These are phyloP conservation scores for Caerostris darwini DNA, from an alignment of 1,140 invertebrate genomes.

Conservation along the genomic window DNA sequence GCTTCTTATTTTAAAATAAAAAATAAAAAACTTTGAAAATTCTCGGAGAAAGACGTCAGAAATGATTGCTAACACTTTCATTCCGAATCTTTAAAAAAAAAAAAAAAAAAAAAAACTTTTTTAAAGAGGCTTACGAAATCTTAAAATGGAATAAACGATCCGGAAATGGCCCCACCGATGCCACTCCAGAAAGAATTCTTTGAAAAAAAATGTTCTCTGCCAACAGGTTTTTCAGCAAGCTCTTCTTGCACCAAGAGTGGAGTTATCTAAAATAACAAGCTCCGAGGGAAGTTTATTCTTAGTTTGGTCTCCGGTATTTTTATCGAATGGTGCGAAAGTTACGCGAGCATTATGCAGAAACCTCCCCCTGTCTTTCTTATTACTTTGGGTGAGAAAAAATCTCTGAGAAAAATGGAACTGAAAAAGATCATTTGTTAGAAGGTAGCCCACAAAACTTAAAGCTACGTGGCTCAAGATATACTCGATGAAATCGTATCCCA, in stretches of 20 bases:
- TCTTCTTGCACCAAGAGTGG: neutral
- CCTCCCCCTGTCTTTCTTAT: conserved; percentile 44
- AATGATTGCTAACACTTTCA: neutral
- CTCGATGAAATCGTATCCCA: conserved; percentile 37
- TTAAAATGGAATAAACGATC: neutral
- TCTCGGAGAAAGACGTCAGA: neutral
- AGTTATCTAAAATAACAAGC: conserved; percentile 70
- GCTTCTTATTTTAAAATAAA: no score
- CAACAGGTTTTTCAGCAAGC: conserved; percentile 38
- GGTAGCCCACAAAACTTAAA: conserved; percentile 40
- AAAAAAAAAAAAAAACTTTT: neutral
- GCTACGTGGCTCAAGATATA: conserved; percentile 48
- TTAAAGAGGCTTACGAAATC: neutral
- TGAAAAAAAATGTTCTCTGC: neutral
- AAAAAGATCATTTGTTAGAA: conserved; percentile 60
- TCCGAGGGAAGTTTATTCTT: conserved; percentile 22
- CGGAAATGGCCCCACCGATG: conserved; percentile 10
- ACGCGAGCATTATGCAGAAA: conserved; percentile 62
- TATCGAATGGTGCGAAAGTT: conserved; percentile 57
- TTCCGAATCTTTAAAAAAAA: neutral
- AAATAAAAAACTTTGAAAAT: no score
- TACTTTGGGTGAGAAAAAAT: neutral
- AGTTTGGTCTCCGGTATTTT: conserved; percentile 44
- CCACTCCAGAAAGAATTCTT: neutral
- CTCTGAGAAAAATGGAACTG: neutral